These are phyloP conservation scores for Euwallacea fornicatus DNA, from an alignment of 1,140 invertebrate genomes.

Conservation along the genomic window DNA sequence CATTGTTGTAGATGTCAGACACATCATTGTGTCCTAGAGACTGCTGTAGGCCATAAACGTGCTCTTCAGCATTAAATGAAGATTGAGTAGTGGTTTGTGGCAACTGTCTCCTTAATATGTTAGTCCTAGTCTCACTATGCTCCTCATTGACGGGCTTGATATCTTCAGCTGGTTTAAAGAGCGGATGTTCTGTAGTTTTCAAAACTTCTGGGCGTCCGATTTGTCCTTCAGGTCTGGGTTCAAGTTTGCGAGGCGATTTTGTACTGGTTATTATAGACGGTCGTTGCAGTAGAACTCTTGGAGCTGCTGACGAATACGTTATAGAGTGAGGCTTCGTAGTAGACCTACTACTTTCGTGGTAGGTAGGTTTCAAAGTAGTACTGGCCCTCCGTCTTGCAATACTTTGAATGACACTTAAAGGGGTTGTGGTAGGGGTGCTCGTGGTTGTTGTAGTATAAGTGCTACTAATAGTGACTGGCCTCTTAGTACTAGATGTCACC, in stretches of 20 bases:
- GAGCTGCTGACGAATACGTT: conserved; percentile 44
- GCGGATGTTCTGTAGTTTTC: conserved; percentile 26
- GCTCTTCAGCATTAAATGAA: conserved; percentile 55
- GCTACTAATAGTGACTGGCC: conserved; percentile 50
- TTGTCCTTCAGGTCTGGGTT: conserved; percentile 47
- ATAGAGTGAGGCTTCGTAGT: conserved; percentile 40
- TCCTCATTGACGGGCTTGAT: conserved; percentile 58
- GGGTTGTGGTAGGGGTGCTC: conserved; percentile 45
- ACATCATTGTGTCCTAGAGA: conserved; percentile 61
- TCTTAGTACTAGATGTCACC: conserved; percentile 51
- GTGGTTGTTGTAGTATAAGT: conserved; percentile 47
- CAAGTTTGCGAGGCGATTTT: background rate
- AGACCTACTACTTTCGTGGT: conserved; percentile 30
- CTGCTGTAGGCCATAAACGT: conserved; percentile 52
- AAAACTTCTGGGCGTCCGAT: conserved; percentile 45
- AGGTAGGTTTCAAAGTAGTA: conserved; percentile 11
- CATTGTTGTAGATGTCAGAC: conserved; percentile 65
- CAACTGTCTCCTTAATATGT: conserved; percentile 62
- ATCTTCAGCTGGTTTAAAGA: conserved; percentile 43
- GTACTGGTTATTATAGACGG: conserved; percentile 27
- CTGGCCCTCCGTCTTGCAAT: conserved; percentile 59
- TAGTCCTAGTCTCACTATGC: conserved; percentile 54
- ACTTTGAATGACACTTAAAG: conserved; percentile 62
- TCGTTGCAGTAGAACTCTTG: conserved; percentile 44
- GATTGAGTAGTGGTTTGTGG: conserved; percentile 50